Base-by-base conservation (phyloP, 2,888 invertebrate genomes). In the Melieria picta region DNA sequence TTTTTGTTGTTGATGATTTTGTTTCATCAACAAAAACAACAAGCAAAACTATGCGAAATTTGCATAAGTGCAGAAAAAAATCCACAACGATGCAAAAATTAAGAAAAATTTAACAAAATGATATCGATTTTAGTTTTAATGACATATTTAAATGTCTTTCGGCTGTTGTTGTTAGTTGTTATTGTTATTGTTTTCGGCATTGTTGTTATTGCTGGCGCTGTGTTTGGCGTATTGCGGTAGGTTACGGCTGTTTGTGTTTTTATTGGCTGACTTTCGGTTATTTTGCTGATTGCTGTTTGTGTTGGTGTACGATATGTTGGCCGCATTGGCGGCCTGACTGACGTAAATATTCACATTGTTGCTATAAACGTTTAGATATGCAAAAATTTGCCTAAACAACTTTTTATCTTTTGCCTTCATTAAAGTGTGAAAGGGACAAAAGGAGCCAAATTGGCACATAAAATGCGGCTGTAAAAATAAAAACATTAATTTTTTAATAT, bases 201-300 rank as follows among this genome's bases (percentile, higher is more conserved):
- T 30, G 30, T 30, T 30, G 30, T 30, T 30, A 30, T 30, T 30
- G 30, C 30, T 30, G 30, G 11, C 43, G 60, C 9, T 30, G 43
- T 16, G 48, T 6, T 57, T 13, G 11, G 61, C 9, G 48, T 50
- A 56, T 73, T 73, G 66, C 56, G 73, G 73, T 70, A 73, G 73
- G 70, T 73, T 73, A 50, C 64, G 73, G 52, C 48, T 47, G 61
- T 66, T 66, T 11, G 42, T 50, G 42, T 64, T 68, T 6, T 30
- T 30, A 30, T 30, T 30, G 30, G 30, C 30, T 30, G 30, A 30
- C 30, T 30, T 30, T 30, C 30, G 30, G 30, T 30, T 30, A 30
- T 30, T 3, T 30, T 30, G 30, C 30, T 3, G 30, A 30, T 30
- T 3, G 30, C 30, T 30, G 30, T 30, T 30, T 30, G 30, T 30